Conservation (phyloP, 1,140 invertebrate species). For the Periplaneta americana region DNA sequence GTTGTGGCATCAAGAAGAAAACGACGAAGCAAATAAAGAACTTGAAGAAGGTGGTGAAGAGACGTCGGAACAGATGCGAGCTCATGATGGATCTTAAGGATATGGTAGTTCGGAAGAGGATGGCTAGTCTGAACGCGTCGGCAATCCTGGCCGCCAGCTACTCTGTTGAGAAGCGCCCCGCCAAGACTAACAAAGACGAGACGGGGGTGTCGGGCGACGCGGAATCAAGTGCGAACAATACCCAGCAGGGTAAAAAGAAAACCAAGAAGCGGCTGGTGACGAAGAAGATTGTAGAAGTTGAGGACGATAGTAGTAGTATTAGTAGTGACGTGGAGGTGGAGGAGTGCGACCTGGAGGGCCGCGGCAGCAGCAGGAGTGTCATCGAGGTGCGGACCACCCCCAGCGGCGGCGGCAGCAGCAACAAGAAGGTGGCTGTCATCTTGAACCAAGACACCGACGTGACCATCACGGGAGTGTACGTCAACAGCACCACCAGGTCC, state of each 20-base stretch:
- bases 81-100: slow-evolving; percentile 79
- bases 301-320: slow-evolving; percentile 23
- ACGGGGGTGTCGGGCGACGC: neutral
- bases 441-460: slow-evolving; percentile 80
- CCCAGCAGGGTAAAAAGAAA: slow-evolving; percentile 33
- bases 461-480: slow-evolving; percentile 71
- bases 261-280: slow-evolving; percentile 16
- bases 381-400: slow-evolving; percentile 9
- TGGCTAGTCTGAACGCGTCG: slow-evolving; percentile 89
- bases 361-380: slow-evolving; percentile 35
- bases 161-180: slow-evolving; percentile 61
- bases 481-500: slow-evolving; percentile 62
- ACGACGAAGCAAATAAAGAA: slow-evolving; percentile 15
- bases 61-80: slow-evolving; percentile 50
- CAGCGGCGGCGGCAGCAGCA: neutral
- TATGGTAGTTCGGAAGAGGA: slow-evolving; percentile 82
- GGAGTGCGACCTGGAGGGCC: slow-evolving; percentile 18
- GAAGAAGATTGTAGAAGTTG: slow-evolving; percentile 16
- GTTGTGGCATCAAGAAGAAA: slow-evolving; percentile 17
- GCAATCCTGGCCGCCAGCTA: slow-evolving; percentile 89
- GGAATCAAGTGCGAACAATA: neutral
- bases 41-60: slow-evolving; percentile 27
- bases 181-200: slow-evolving; percentile 38
- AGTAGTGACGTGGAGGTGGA: neutral
- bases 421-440: slow-evolving; percentile 20